Percentiles rank a stretch among this genome's conserved stretches.
These are phyloP conservation scores for Oryzias curvinotus DNA, from an alignment of 2,113 vertebrate genomes.

Conservation along the genomic window DNA sequence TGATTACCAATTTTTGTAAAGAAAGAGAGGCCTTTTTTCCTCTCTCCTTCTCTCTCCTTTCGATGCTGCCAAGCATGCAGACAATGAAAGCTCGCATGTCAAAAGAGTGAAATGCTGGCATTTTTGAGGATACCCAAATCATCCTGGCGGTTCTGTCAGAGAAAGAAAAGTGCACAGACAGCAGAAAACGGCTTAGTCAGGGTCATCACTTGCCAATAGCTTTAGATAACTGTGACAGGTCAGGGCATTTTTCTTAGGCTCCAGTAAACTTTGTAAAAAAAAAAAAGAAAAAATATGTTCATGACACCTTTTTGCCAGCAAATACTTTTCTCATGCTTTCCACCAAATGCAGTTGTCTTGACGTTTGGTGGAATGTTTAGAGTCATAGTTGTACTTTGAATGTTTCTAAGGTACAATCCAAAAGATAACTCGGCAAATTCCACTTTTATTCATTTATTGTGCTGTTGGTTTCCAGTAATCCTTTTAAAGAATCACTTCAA, in stretches of 20 bases:
- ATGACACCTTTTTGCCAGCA: slow-evolving; percentile 29
- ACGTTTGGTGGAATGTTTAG: slow-evolving; percentile 21
- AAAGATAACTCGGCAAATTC: too few species aligned
- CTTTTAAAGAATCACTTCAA: too few species aligned
- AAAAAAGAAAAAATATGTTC: slow-evolving; percentile 44
- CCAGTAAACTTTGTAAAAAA: slow-evolving; percentile 42
- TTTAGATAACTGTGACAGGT: slow-evolving; percentile 60
- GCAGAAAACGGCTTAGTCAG: slow-evolving; percentile 74
- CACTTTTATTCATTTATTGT: too few species aligned
- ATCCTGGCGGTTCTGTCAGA: slow-evolving; percentile 53
- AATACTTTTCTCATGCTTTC: slow-evolving; percentile 51
- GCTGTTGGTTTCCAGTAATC: too few species aligned
- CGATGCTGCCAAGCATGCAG: slow-evolving; percentile 36
- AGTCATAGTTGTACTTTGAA: not conserved
- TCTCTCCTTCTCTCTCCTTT: slow-evolving; percentile 25
- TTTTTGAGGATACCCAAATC: slow-evolving; percentile 62
- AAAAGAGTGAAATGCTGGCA: slow-evolving; percentile 66
- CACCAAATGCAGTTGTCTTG: slow-evolving; percentile 35
- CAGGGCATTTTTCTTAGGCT: slow-evolving; percentile 63
- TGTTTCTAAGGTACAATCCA: too few species aligned
- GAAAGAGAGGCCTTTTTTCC: slow-evolving; percentile 34
- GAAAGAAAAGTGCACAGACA: slow-evolving; percentile 55
- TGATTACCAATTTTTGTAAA: slow-evolving; percentile 57
- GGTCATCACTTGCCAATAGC: slow-evolving; percentile 67
- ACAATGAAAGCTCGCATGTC: slow-evolving; percentile 57